Conservation (phyloP, 92 coral and sea anemone species). For the Epizoanthus illoricatus region DNA sequence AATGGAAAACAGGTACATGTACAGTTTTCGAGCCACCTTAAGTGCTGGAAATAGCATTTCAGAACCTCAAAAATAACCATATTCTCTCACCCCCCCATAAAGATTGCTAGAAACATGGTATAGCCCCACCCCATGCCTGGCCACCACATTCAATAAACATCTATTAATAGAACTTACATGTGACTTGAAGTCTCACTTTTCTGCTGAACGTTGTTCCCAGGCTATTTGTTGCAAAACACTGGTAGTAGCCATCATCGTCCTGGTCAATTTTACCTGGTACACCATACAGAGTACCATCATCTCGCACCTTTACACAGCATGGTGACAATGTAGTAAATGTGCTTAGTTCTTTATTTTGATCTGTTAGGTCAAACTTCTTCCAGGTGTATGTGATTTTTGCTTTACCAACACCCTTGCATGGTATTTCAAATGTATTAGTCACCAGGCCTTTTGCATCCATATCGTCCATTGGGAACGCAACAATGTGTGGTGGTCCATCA, state of each 20-base stretch:
- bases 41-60: too few species aligned
- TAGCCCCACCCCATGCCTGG: background rate
- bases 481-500: constrained; percentile 24
- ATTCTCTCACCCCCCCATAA: too few species aligned
- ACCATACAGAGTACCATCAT: constrained; percentile 26
- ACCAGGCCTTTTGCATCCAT: background rate
- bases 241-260: constrained; percentile 3
- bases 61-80: too few species aligned
- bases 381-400: background rate
- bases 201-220: constrained; percentile 31
- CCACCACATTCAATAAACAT: background rate
- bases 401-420: constrained; percentile 22
- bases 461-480: constrained; percentile 10
- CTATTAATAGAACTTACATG: background rate
- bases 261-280: background rate
- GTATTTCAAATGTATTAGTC: background rate
- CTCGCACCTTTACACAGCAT: background rate
- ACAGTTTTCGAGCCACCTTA: too few species aligned
- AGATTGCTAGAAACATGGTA: too few species aligned
- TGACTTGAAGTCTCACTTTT: constrained; percentile 18
- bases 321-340: background rate
- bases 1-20: too few species aligned
- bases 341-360: background rate
- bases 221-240: constrained; percentile 18
- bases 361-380: background rate